A percentile compares a stretch with the other conserved stretches of the same genome.
phyloP scores from a whole-genome alignment of 2,113 vertebrate species.

The Hystrix brachyura region DNA sequence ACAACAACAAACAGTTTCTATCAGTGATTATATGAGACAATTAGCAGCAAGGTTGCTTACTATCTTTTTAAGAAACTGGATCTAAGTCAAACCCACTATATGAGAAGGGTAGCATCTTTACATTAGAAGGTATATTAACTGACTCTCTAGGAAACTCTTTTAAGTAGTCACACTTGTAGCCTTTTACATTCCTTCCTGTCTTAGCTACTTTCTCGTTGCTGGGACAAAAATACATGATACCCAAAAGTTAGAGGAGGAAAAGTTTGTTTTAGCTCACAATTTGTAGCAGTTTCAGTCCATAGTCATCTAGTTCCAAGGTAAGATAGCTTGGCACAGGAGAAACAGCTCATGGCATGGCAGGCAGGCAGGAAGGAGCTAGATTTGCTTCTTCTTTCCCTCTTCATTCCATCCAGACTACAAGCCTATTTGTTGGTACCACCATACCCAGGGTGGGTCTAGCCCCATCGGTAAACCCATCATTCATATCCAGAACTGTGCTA shows the following conservation, averaged over 20 bases:
- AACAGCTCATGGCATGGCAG: not conserved
- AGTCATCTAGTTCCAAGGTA: not conserved
- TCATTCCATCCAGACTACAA: not conserved
- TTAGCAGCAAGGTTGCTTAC: not conserved
- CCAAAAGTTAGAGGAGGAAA: not conserved
- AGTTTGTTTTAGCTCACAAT: not conserved
- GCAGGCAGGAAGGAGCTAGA: not conserved
- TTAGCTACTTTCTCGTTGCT: not conserved
- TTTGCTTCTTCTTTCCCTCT: not conserved
- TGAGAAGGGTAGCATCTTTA: not conserved
- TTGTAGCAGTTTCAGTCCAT: not conserved
- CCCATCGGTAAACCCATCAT: not conserved
- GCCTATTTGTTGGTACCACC: not conserved
- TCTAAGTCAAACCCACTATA: slow-evolving; percentile 1
- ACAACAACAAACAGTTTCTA: not conserved
- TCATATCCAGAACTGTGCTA: not conserved
- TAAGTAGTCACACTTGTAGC: not conserved
- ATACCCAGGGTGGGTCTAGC: not conserved
- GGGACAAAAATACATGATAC: not conserved
- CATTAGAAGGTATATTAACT: not conserved
- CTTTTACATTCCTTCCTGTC: not conserved
- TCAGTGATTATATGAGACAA: not conserved
- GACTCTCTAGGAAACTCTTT: not conserved
- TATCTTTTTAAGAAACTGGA: not conserved
- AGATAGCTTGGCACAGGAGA: not conserved